Evolutionary conservation across 2,888 invertebrate genomes (phyloP).

Genomic region (Amphipyra tragopoginis): DNA sequence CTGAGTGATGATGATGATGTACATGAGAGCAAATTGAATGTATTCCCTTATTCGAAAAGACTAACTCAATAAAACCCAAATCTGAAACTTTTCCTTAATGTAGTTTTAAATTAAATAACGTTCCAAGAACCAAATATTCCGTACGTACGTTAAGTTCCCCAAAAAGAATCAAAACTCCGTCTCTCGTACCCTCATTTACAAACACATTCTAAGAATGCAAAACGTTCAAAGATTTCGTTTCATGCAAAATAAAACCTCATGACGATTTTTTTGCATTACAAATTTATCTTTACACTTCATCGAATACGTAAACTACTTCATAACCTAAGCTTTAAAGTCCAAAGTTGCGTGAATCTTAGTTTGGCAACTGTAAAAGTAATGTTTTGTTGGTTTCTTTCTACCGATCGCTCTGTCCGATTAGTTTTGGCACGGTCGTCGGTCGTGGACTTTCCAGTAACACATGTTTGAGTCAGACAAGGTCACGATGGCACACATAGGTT

Average conservation of each 20-base stretch:
- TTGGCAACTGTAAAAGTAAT: constrained; percentile 5
- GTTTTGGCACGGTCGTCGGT: constrained; percentile 44
- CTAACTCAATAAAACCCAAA: too few relatives aligned
- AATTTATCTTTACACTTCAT: constrained; percentile 1
- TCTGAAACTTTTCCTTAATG: too few relatives aligned
- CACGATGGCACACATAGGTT: constrained; percentile 39
- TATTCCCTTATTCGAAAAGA: too few relatives aligned
- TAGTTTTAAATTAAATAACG: constrained; percentile 2
- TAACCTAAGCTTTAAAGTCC: accelerated
- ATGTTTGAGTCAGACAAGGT: constrained; percentile 44
- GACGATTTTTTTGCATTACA: constrained; percentile 21
- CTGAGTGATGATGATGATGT: too few relatives aligned
- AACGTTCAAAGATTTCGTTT: constrained; percentile 30
- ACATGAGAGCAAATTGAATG: too few relatives aligned
- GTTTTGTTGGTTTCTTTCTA: constrained; percentile 44
- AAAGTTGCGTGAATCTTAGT: constrained; percentile 25
- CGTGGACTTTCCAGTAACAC: constrained; percentile 53
- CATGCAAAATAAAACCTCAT: constrained; percentile 38
- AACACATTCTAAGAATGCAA: constrained; percentile 54
- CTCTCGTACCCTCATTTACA: constrained; percentile 36
- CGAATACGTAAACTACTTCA: neutral
- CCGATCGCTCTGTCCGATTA: constrained; percentile 43
- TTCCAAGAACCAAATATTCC: constrained; percentile 36
- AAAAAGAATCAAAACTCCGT: constrained; percentile 18
- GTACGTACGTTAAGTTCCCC: neutral